Base-by-base conservation (phyloP, 1,140 invertebrate species). In the Panulirus ornatus region DNA sequence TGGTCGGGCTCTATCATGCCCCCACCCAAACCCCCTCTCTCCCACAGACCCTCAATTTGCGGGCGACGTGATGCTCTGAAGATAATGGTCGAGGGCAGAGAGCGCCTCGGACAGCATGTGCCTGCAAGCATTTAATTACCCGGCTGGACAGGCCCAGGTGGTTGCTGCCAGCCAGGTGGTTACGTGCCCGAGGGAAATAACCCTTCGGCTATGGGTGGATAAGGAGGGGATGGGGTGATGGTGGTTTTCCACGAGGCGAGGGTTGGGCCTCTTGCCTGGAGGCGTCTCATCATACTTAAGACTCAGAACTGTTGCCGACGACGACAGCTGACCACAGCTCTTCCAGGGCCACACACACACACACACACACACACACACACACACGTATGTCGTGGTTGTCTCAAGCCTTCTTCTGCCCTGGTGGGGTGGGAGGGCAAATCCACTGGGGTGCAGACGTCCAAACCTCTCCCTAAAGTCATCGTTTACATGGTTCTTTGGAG, bases 41-140 rank as follows among this genome's bases (percentile, higher is more conserved):
- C n/a, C n/a, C n/a, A n/a, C n/a, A n/a, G n/a, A 84, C 82, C 82
- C 82, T 71, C 82, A 84, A 84, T 84, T 84, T 84, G 82, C 66
- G 82, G 38, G 47, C n/a, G 58, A 47, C 38, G 36, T 27, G 42
- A 44, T 47, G 27, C 58, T 58, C 36, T 47, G 58, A 81, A 47
- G 36, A 58, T 58, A 81, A 36, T 27, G 78, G 47, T 16, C 47
- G 38, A 47, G 78, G 78, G 47, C 36, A 47, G 58, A 19, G 42
- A 54, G 34, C 58, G 6, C 47, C 78, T 54, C 51, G 78, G 58
- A 81, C 78, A 81, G 78, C 78, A 81, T 81, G 78, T 81, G 78
- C 78, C 78, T 81, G 78, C 78, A 58, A 81, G 78, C 47, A 58
- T 47, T 36, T 81, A 81, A 81, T 81, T 81, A 81, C 78, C 78